phyloP scores from a whole-genome alignment of 2,113 vertebrate genomes.

The Cyprinodon tularosa region DNA sequence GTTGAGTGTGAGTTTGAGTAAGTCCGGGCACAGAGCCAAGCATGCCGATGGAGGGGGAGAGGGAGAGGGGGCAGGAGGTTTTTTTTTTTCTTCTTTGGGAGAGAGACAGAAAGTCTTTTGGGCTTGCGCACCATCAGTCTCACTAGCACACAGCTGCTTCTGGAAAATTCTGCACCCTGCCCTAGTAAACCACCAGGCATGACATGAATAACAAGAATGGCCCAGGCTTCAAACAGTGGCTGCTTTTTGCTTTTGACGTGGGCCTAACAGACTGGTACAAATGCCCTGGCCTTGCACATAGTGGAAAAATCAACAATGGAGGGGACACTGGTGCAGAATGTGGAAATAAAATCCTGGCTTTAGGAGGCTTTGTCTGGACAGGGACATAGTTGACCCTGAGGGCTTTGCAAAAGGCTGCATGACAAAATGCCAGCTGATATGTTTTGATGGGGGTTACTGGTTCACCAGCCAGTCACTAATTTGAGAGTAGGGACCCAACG shows the following conservation, averaged over 20 bases:
- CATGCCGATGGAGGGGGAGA: conserved; percentile 77
- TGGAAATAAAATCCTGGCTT: conserved; percentile 72
- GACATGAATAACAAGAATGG: conserved; percentile 84
- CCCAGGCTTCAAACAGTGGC: conserved; percentile 64
- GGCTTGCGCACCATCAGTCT: conserved; percentile 84
- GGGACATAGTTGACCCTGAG: conserved; percentile 62
- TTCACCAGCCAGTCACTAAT: conserved; percentile 73
- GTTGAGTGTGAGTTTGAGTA: conserved; percentile 84
- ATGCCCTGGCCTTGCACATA: conserved; percentile 74
- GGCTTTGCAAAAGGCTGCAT: conserved; percentile 69
- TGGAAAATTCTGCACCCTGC: conserved; percentile 92
- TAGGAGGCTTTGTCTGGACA: conserved; percentile 73
- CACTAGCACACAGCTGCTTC: conserved; percentile 93
- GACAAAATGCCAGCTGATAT: conserved; percentile 73
- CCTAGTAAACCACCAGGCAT: conserved; percentile 89
- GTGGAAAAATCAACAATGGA: conserved; percentile 77
- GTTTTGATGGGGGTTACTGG: conserved; percentile 73
- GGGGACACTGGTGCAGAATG: conserved; percentile 72
- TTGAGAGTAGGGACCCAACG: conserved; percentile 48
- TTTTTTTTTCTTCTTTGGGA: neutral
- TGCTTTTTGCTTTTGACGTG: conserved; percentile 70
- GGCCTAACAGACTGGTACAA: conserved; percentile 71
- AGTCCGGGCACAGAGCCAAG: conserved; percentile 85
- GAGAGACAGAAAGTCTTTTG: conserved; percentile 75
- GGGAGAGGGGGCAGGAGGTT: conserved; percentile 15